phyloP scores from a whole-genome alignment of 1,140 invertebrate species.

The Oryctes rhinoceros region DNA sequence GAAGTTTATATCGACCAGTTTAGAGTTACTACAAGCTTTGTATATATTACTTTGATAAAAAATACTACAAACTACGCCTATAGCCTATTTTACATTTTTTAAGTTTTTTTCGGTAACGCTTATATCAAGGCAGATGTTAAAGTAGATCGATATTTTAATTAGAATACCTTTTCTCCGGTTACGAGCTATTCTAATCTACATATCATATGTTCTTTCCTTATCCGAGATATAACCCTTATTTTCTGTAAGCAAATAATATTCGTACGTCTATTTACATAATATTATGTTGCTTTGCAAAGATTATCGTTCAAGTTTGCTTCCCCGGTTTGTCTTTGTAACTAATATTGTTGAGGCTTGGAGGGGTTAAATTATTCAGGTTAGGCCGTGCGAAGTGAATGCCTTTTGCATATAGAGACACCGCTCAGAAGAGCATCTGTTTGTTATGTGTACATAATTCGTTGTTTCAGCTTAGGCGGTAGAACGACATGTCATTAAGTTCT shows the following conservation, averaged over 20 bases:
- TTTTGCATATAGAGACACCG: conserved; percentile 15
- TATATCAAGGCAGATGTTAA: too few species aligned
- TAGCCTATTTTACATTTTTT: too few species aligned
- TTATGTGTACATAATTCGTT: conserved; percentile 35
- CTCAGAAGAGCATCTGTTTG: conserved; percentile 28
- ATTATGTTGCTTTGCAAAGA: background rate
- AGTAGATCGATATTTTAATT: too few species aligned
- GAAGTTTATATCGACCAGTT: too few species aligned
- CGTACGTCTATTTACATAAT: background rate
- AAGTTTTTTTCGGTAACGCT: too few species aligned
- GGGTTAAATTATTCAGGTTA: conserved; percentile 34
- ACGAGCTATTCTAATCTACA: too few species aligned
- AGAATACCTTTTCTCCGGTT: too few species aligned
- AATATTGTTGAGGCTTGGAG: conserved; percentile 4
- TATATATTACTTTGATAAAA: too few species aligned
- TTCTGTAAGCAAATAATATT: background rate
- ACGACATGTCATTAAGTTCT: conserved; percentile 26
- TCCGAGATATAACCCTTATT: too few species aligned
- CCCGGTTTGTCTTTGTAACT: conserved; percentile 12
- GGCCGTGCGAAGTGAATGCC: conserved; percentile 20
- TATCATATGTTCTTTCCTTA: too few species aligned
- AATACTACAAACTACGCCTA: too few species aligned
- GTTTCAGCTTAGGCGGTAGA: conserved; percentile 11
- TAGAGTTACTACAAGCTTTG: too few species aligned
- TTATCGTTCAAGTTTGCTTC: background rate